These are phyloP conservation scores for Protobothrops flavoviridis DNA, from an alignment of 2,113 vertebrate species.

Conservation along the genomic window DNA sequence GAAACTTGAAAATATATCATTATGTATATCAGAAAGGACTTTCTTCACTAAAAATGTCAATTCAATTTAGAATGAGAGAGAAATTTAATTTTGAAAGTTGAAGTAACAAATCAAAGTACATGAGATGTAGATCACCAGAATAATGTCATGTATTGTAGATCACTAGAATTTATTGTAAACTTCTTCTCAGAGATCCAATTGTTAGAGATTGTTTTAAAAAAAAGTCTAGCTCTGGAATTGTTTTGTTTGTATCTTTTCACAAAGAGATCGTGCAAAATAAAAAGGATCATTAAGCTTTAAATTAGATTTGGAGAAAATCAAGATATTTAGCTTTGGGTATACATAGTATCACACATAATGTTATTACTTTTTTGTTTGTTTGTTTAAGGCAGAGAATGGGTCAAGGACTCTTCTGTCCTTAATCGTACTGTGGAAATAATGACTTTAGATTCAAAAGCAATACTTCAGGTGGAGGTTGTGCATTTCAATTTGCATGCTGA, in stretches of 20 bases:
- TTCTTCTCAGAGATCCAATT: conserved; percentile 47
- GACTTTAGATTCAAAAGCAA: conserved; percentile 9
- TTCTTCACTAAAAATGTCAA: conserved; percentile 24
- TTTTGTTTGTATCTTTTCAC: conserved; percentile 23
- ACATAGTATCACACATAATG: conserved; percentile 3
- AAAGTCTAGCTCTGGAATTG: conserved; percentile 34
- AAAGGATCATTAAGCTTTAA: conserved; percentile 27
- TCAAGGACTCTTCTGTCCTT: not conserved
- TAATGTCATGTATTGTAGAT: conserved; percentile 56
- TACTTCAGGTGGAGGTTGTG: conserved; percentile 12
- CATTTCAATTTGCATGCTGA: conserved; percentile 13
- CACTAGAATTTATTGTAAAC: conserved; percentile 51
- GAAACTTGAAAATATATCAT: conserved; percentile 49
- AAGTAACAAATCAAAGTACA: conserved; percentile 52
- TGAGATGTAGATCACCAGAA: conserved; percentile 46
- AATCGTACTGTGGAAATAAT: conserved; percentile 2
- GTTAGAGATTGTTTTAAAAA: conserved; percentile 39
- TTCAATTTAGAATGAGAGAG: conserved; percentile 37
- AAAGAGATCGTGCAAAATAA: not conserved
- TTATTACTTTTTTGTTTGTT: conserved; percentile 1
- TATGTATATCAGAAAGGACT: conserved; percentile 41
- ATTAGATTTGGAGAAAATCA: conserved; percentile 31
- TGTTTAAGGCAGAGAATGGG: conserved; percentile 4
- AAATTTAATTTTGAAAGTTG: conserved; percentile 58
- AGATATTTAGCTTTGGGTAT: conserved; percentile 35